phyloP scores from a whole-genome alignment of 2,113 vertebrate species.

The Catharus fuscescens region DNA sequence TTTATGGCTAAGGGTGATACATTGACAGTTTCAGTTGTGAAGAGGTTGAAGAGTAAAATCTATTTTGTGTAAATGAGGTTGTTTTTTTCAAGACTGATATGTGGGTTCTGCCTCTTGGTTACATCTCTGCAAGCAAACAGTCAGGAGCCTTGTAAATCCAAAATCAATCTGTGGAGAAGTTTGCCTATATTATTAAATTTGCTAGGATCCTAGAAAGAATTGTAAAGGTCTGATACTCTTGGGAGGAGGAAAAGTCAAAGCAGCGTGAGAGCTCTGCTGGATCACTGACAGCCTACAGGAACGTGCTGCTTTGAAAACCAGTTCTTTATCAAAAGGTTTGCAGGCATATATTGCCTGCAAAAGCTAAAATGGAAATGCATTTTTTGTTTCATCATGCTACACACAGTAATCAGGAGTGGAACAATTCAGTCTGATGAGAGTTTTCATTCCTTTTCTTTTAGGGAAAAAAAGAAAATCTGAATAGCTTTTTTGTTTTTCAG shows the following conservation, averaged over 20 bases:
- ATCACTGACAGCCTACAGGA: slow-evolving; percentile 20
- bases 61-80: not conserved
- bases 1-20: not conserved
- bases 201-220: slow-evolving; percentile 18
- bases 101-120: not conserved
- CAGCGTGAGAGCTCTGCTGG: slow-evolving; percentile 16
- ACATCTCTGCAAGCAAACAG: not conserved
- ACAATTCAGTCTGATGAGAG: slow-evolving; percentile 60
- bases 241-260: slow-evolving; percentile 32
- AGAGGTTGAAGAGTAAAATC: not conserved
- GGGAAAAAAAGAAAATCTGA: not conserved
- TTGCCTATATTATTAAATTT: slow-evolving; percentile 42
- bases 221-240: not conserved
- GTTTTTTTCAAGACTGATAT: not conserved
- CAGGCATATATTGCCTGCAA: not conserved
- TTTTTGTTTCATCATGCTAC: slow-evolving; percentile 50
- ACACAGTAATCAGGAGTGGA: slow-evolving; percentile 40
- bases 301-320: slow-evolving; percentile 39
- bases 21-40: not conserved
- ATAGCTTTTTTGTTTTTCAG: slow-evolving; percentile 53
- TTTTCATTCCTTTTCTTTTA: slow-evolving; percentile 33
- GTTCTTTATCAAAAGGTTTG: slow-evolving; percentile 34
- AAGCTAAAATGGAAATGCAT: slow-evolving; percentile 38
- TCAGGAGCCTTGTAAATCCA: slow-evolving; percentile 13
- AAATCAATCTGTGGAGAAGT: slow-evolving; percentile 27